Evolutionary conservation across 2,888 invertebrate genomes (phyloP).

Genomic region (Synanthedon tipuliformis): DNA sequence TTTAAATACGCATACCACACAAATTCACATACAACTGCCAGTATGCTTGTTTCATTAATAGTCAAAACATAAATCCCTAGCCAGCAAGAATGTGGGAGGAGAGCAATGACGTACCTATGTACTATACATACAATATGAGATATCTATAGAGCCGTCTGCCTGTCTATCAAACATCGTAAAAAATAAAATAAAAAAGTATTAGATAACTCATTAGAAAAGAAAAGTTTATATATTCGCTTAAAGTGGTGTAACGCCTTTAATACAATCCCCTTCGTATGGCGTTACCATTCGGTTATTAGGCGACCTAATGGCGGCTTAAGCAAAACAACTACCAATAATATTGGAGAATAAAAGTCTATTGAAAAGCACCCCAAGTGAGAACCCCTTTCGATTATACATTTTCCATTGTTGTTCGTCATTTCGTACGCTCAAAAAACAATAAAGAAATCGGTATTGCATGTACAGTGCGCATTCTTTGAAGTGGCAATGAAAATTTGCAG

Average conservation of each 20-base stretch:
- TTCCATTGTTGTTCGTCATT: constrained; percentile 38
- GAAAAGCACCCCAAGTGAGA: constrained; percentile 36
- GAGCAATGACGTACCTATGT: too few species aligned
- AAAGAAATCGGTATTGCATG: constrained; percentile 6
- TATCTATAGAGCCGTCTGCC: too few species aligned
- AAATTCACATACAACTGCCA: too few species aligned
- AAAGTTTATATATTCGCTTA: neutral
- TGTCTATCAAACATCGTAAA: too few species aligned
- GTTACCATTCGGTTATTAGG: constrained; percentile 43
- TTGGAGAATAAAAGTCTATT: constrained; percentile 50
- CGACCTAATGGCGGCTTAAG: constrained; percentile 51
- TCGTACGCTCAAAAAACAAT: constrained; percentile 26
- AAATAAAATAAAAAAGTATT: too few species aligned
- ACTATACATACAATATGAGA: too few species aligned
- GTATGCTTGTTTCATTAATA: too few species aligned
- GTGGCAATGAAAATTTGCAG: neutral
- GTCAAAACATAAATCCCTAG: too few species aligned
- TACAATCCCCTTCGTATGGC: constrained; percentile 5
- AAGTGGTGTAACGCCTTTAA: neutral
- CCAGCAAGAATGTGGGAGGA: too few species aligned
- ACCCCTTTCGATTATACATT: constrained; percentile 51
- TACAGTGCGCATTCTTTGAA: neutral
- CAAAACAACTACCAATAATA: constrained; percentile 43
- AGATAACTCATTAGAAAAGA: too few species aligned
- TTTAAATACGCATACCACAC: too few species aligned